These are phyloP conservation scores for Hirundo rustica DNA, from an alignment of 2,797 vertebrate genomes.

Conservation along the genomic window DNA sequence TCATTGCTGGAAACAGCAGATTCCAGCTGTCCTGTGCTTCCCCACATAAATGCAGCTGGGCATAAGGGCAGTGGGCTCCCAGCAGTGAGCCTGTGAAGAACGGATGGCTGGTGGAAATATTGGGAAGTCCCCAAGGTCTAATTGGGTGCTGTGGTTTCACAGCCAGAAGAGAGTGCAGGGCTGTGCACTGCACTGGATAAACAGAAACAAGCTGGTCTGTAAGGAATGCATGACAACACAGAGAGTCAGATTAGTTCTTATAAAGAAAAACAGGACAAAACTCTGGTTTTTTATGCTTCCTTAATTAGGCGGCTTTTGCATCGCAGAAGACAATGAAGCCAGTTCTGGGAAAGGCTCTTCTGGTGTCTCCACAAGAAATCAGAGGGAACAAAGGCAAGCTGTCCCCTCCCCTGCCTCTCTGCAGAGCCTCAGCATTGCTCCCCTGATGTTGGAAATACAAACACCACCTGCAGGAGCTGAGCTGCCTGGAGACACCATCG, in stretches of 20 bases:
- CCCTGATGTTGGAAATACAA: background rate
- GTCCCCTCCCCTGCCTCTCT: background rate
- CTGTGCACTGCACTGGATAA: background rate
- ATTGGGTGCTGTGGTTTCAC: background rate
- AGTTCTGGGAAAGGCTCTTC: background rate
- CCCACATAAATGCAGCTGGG: background rate
- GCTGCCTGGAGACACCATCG: background rate
- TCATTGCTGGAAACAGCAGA: background rate
- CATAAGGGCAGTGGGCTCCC: background rate
- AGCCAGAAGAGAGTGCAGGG: background rate
- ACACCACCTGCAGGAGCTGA: background rate
- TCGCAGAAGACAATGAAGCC: background rate
- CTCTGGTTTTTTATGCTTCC: background rate
- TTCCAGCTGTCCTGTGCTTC: background rate
- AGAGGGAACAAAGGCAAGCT: background rate
- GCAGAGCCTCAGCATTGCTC: background rate
- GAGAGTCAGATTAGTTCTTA: conserved; percentile 42
- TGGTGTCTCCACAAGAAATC: background rate
- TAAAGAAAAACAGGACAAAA: conserved; percentile 13
- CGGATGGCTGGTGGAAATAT: background rate
- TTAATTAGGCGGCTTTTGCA: background rate
- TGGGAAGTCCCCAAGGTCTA: background rate
- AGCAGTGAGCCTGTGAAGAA: background rate
- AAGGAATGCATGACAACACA: background rate
- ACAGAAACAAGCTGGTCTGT: background rate